Base-by-base conservation (phyloP, 2,113 vertebrate species). In the Pleuronectes platessa region DNA sequence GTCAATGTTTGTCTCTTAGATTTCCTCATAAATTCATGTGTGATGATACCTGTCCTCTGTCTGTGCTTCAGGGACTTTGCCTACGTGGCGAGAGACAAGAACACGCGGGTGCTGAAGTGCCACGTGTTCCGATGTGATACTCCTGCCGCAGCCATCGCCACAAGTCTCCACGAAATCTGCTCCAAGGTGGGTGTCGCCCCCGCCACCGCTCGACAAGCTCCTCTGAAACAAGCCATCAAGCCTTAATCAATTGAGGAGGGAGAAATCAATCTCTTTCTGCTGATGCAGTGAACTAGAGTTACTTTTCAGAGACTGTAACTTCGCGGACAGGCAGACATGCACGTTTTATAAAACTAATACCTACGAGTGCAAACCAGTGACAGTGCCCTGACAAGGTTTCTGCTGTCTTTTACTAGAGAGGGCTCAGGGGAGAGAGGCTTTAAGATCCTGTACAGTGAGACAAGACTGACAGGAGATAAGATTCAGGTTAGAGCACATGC, bases 41-140 rank as follows among this genome's bases (percentile, higher is more conserved):
- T 60, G 45, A 24, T 56, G 17, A 26, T 54, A 42, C 23, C 2
- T 73, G 27, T 75, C 64, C 67, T 56, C n/a, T 64, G 17, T 65
- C 15, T 18, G 1, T 58, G 27, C 68, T 82, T 37, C 91, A 99
- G 98, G 92, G 97, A 99, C 91, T 99, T 99, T 87, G 98, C 97
- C 82, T 99, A 99, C 0, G 98, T 99, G 92, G 97, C 97, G 69
- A 96, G 97, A 94, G 97, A 99, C 93, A 97, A 96, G 91, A 97
- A 98, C 84, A 99, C 97, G 0, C 94, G 96, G 55, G 97, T 98
- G 91, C 90, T 99, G 92, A 99, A 99, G 96, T 99, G 98, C 92
- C 98, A 99, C 92, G 98, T 99, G 84, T 99, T 99, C 91, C 94
- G 97, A 90, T 99, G 97, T 98, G 98, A 99, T 93, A 97, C 96